These are phyloP conservation scores for Omphaloscelis lunosa DNA, from an alignment of 2,888 invertebrate genomes.

Conservation along the genomic window DNA sequence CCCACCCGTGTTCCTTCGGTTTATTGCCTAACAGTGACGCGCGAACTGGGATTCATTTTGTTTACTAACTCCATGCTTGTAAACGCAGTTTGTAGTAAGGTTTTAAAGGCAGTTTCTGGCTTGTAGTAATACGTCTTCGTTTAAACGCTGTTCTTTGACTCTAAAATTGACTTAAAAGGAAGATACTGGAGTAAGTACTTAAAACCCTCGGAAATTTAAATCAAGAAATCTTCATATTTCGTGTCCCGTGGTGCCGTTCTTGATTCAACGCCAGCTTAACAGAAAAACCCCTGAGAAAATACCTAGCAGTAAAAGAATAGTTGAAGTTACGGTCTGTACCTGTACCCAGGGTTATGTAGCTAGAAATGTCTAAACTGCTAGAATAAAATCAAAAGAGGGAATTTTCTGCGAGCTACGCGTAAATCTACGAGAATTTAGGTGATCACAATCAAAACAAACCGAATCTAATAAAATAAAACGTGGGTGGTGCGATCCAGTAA, in stretches of 20 bases:
- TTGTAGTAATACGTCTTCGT: background rate
- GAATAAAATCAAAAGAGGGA: background rate
- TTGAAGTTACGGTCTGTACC: background rate
- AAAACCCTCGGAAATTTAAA: background rate
- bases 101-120: background rate
- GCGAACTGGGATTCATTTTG: background rate
- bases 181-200: too few relatives aligned
- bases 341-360: background rate
- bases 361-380: background rate
- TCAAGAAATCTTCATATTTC: background rate
- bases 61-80: background rate
- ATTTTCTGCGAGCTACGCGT: background rate
- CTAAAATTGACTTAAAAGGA: background rate
- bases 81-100: background rate
- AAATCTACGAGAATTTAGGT: background rate
- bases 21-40: too few relatives aligned
- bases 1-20: too few relatives aligned
- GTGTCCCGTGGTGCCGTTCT: background rate
- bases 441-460: slow-evolving; percentile 3
- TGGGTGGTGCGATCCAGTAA: background rate
- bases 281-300: background rate
- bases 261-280: background rate
- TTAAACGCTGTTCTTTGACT: background rate
- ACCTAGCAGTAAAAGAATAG: background rate
- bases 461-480: background rate